Evolutionary conservation across 2,113 vertebrate genomes (phyloP).

Genomic region (Dromiciops gliroides): DNA sequence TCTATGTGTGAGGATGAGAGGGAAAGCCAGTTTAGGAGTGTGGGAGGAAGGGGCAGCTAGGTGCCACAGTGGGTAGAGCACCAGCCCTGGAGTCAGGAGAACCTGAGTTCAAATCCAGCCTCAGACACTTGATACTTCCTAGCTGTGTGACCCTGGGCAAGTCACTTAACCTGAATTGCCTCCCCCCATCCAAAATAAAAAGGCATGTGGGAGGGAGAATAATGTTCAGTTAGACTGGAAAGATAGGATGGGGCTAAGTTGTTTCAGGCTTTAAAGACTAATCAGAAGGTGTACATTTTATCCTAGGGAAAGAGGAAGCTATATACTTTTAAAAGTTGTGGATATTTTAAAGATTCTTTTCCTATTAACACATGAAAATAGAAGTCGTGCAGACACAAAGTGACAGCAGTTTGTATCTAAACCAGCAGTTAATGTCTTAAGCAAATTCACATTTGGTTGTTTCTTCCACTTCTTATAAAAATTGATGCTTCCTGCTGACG

Average conservation of each 20-base stretch:
- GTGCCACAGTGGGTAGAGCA: too few species aligned
- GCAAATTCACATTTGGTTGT: not conserved
- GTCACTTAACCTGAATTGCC: too few species aligned
- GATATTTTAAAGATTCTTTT: not conserved
- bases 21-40: not conserved
- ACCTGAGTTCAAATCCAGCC: too few species aligned
- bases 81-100: too few species aligned
- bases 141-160: too few species aligned
- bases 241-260: not conserved
- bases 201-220: not conserved
- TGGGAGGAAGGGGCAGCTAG: too few species aligned
- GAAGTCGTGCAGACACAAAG: not conserved
- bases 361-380: not conserved
- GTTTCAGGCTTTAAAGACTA: not conserved
- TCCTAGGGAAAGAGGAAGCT: not conserved
- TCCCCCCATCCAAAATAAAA: too few species aligned
- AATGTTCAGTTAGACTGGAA: not conserved
- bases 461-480: not conserved
- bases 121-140: too few species aligned
- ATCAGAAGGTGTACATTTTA: not conserved
- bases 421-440: not conserved
- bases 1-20: not conserved
- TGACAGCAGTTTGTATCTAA: not conserved
- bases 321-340: not conserved
- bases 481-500: not conserved